Base-by-base conservation (phyloP, 2,797 vertebrate species). In the Gambusia yucatana region DNA sequence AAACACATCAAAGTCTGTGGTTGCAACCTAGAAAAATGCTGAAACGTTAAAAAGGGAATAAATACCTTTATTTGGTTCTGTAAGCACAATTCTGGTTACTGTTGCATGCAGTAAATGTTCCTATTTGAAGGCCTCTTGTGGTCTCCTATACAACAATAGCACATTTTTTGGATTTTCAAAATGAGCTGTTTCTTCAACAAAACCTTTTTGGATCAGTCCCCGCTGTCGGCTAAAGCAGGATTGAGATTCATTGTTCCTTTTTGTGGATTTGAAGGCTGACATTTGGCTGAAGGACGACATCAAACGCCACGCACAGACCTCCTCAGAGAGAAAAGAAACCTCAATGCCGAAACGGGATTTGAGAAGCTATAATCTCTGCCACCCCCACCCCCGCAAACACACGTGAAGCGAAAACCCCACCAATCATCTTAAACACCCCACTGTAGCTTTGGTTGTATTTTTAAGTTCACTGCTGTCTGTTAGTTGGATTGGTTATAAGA, bases 231-330 rank as follows among this genome's bases (percentile, higher is more conserved):
- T 77, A 33, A 87, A 70, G 3, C 25, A n/a, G 59, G 39, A 43
- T 55, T 61, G 76, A 74, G 81, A 90, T 84, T 81, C 55, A 89
- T 74, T 48, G 79, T 72, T 52, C 73, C 71, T 83, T 85, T 78
- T 30, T 73, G 69, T 59, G 61, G 63, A 72, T 86, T 72, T 83
- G 76, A 86, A 83, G 73, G 80, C 43, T 92, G 85, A 85, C 84
- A 92, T 92, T 93, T 91, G 47, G 47, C 70, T 82, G 46, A 88
- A 83, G 43, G 89, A 91, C 41, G 10, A 76, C 78, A 83, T 87
- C 61, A 50, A 76, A 82, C 70, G 72, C 43, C 36, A 73, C 73
- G 76, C 78, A 80, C 59, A 2, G 43, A 88, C 82, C 71, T 78
- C 63, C 74, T 83, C 65, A 25, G 82, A 89, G 80, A 88, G 78